Evolutionary conservation across 1,140 invertebrate genomes (phyloP), one percentile per base, ranked within the genome.

Genomic region (Lanistes nyassanus): DNA sequence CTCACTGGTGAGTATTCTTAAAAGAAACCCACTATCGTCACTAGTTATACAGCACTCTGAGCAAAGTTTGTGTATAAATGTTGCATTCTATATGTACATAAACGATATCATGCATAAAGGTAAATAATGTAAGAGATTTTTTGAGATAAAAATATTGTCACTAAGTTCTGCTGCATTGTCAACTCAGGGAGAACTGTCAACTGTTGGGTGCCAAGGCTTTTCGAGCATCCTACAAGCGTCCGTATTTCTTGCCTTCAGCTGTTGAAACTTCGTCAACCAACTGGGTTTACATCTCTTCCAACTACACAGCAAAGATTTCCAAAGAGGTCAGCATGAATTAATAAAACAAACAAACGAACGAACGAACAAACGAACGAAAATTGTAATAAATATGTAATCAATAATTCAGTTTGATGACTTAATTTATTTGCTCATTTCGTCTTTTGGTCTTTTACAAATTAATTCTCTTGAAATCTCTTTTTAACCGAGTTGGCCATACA

Each of bases 221-320:
- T 9, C 87, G 94, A 29, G 91, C 92, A 58, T 91, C 94, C 58
- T 94, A 94, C 56, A 92, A 92, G 36, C 89, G 94, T 34, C 94
- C 94, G 0, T 93, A 94, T 75, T 94, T 95, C 85, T 85, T 95
- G 1, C 93, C 94, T 2, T 91, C 92, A 31, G 92, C 93, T 67
- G 92, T 95, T 3, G 93, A 94, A 51, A 93, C 94, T 7, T 93
- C 93, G 0, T 92, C 94, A 78, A 93, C 94, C 79, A 96, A 94
- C 83, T 95, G 94, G 94, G 89, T 96, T 7, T 86, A 95, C 1
- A 91, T 95, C 87, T 95, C 94, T 0, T 93, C 93, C 37, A 92
- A 94, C 77, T 95, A 95, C 82, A 92, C 92, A 42, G 92, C 92
- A 13, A 92, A 92, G 39, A 92, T 92, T 77, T 94, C 92, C 81